These are phyloP conservation scores for Corydoras maculifer DNA, from an alignment of 2,113 vertebrate genomes.

Conservation along the genomic window DNA sequence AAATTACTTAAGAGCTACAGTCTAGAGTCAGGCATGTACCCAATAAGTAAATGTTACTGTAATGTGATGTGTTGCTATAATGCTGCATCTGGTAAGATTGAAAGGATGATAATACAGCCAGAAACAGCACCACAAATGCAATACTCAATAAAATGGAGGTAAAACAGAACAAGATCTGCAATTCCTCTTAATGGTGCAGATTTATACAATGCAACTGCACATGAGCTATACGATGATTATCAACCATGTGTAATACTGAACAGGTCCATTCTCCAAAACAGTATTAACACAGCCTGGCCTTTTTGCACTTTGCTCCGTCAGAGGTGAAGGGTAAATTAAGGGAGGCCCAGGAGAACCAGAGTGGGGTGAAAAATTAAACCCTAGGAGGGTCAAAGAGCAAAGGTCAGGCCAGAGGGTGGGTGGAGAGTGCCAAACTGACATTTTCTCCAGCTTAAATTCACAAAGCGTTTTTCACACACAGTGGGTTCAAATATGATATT, in stretches of 20 bases:
- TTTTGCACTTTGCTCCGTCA: constrained; percentile 14
- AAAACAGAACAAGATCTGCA: constrained; percentile 9
- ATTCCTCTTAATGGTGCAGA: background rate
- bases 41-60: no score
- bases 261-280: constrained; percentile 27
- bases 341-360: constrained; percentile 28
- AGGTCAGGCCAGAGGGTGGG: constrained; percentile 13
- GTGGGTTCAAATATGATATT: background rate
- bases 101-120: background rate
- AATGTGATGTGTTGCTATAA: background rate
- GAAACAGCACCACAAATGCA: background rate
- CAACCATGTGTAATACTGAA: constrained; percentile 14
- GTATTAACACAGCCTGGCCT: constrained; percentile 13
- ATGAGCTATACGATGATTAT: constrained; percentile 13
- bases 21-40: no score
- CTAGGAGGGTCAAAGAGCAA: constrained; percentile 26
- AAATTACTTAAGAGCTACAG: no score
- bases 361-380: constrained; percentile 34
- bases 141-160: background rate
- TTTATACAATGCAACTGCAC: constrained; percentile 8
- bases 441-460: background rate
- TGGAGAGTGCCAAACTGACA: background rate
- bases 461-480: background rate
- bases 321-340: constrained; percentile 31
- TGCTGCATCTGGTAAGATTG: background rate